A percentile compares a stretch with the other conserved stretches of the same genome.
These are phyloP conservation scores for Linnaemya vulpina DNA, from an alignment of 2,888 invertebrate species.

Conservation along the genomic window DNA sequence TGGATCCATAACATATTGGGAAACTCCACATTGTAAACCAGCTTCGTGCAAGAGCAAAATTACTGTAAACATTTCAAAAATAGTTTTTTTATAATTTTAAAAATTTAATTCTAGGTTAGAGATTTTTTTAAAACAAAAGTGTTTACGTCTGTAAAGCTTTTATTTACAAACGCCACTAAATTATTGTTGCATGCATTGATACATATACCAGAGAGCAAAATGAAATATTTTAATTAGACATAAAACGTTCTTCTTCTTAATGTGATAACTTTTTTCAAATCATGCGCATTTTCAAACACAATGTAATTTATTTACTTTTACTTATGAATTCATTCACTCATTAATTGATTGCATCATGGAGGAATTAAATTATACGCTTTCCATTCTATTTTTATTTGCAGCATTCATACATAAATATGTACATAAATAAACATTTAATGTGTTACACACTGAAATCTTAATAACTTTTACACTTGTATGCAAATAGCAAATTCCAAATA, in stretches of 20 bases:
- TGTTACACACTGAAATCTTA: not conserved
- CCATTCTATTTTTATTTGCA: not conserved
- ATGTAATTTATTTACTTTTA: not conserved
- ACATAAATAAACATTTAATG: not conserved
- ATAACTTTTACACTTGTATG: not conserved
- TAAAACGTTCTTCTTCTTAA: not conserved
- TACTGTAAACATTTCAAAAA: slow-evolving; percentile 77
- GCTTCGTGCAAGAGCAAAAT: slow-evolving; percentile 87
- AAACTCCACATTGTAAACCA: slow-evolving; percentile 86
- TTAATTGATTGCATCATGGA: not conserved
- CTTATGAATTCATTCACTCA: slow-evolving; percentile 1
- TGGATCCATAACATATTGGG: slow-evolving; percentile 87
- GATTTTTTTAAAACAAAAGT: not conserved
- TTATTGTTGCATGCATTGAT: not conserved
- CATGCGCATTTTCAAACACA: not conserved
- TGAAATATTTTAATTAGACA: not conserved
- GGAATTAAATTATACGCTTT: not conserved
- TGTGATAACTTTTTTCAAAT: not conserved
- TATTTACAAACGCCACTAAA: not conserved
- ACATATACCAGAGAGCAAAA: not conserved
- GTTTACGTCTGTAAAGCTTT: not conserved
- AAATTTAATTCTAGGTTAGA: not conserved
- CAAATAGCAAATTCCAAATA: not conserved
- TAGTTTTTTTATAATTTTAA: too few species aligned
- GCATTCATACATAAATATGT: not conserved